Evolutionary conservation across 1,140 invertebrate genomes (phyloP).

Genomic region (Orchesella cincta): DNA sequence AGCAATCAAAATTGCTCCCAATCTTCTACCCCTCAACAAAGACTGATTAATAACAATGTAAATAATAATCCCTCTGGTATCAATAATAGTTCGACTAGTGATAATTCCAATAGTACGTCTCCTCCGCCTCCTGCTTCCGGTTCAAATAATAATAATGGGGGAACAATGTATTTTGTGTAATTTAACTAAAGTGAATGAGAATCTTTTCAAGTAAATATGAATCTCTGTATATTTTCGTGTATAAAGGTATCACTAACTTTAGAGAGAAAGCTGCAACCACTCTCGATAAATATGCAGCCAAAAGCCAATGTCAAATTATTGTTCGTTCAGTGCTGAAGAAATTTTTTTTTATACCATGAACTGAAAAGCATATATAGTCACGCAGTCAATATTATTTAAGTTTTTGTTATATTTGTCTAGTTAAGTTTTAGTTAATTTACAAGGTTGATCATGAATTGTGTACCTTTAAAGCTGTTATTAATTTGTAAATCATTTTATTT

Average conservation of each 20-base stretch:
- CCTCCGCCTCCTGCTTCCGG: too few relatives aligned
- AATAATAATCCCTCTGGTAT: not conserved
- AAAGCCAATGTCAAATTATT: not conserved
- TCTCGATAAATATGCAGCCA: too few relatives aligned
- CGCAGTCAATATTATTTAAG: not conserved
- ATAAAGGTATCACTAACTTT: not conserved
- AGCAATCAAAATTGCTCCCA: too few relatives aligned
- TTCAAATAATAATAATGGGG: conserved; percentile 24
- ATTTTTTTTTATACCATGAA: too few relatives aligned
- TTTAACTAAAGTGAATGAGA: not conserved
- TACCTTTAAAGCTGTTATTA: too few relatives aligned
- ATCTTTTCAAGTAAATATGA: not conserved
- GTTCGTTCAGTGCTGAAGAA: not conserved
- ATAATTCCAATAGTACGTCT: not conserved
- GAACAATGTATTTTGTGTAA: conserved; percentile 30
- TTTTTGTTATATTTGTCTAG: too few relatives aligned
- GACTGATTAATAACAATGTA: conserved; percentile 12
- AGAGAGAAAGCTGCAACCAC: not conserved
- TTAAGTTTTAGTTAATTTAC: too few relatives aligned
- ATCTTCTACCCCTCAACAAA: not conserved
- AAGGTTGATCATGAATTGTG: too few relatives aligned
- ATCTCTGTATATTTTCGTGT: conserved; percentile 9
- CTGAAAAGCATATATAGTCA: conserved; percentile 28
- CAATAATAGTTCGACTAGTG: not conserved
- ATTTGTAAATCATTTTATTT: too few relatives aligned